Percentiles rank a stretch among this genome's conserved stretches.
phyloP scores from a whole-genome alignment of 2,113 vertebrate species.

The Triplophysa siluroides region DNA sequence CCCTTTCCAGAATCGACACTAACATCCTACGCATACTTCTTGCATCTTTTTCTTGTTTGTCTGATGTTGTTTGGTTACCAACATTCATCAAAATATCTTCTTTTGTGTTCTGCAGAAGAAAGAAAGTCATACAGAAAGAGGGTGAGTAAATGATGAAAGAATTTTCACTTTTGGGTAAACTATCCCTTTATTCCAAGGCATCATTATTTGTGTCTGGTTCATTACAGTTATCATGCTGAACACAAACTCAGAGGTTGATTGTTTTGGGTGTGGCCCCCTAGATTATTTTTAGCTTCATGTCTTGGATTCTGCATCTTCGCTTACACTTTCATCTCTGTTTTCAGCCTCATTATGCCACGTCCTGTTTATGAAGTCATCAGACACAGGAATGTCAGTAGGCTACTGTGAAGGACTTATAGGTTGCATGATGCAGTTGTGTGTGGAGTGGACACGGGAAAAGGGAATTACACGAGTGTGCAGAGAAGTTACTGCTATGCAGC shows the following conservation, averaged over 20 bases:
- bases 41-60: background rate
- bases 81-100: too few relatives aligned
- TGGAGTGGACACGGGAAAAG: background rate
- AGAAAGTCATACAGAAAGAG: too few relatives aligned
- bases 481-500: slow-evolving; percentile 55
- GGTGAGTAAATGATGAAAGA: too few relatives aligned
- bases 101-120: too few relatives aligned
- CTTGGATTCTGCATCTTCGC: slow-evolving; percentile 31
- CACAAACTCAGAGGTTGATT: background rate
- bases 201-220: too few relatives aligned
- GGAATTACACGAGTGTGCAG: background rate
- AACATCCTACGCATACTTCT: too few relatives aligned
- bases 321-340: slow-evolving; percentile 14
- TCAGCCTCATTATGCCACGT: slow-evolving; percentile 40
- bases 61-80: too few relatives aligned
- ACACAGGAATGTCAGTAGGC: slow-evolving; percentile 15
- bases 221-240: background rate
- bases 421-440: background rate
- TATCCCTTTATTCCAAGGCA: too few relatives aligned
- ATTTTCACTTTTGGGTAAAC: too few relatives aligned
- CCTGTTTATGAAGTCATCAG: slow-evolving; percentile 50
- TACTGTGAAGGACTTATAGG: background rate
- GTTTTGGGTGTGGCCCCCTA: background rate
- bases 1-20: too few relatives aligned
- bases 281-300: slow-evolving; percentile 18